A percentile compares a stretch with the other conserved stretches of the same genome.
Conservation (phyloP, 2,113 vertebrate genomes). For the Eublepharis macularius region DNA sequence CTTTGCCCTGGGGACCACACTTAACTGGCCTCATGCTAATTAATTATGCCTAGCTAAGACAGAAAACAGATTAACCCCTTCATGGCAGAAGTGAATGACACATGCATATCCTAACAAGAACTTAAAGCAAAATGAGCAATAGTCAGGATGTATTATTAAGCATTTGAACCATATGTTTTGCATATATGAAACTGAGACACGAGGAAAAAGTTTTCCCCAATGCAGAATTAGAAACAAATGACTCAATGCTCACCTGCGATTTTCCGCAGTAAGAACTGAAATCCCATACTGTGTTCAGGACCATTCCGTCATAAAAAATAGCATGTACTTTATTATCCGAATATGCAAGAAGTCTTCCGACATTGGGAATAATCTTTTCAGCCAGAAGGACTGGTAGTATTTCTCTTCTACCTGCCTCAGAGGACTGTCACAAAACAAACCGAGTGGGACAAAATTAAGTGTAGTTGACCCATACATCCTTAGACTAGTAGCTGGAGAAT, state of each 20-base stretch:
- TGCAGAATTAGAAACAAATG: background rate
- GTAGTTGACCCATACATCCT: background rate
- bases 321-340: conserved; percentile 74
- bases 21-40: too few species aligned
- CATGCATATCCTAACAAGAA: too few species aligned
- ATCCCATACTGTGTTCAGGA: conserved; percentile 75
- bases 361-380: conserved; percentile 59
- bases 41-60: too few species aligned
- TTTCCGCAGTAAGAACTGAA: conserved; percentile 53
- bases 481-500: background rate
- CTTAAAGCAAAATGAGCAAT: background rate
- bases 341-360: conserved; percentile 73
- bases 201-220: background rate
- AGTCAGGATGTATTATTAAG: background rate
- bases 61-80: too few species aligned
- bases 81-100: too few species aligned
- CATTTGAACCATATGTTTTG: background rate
- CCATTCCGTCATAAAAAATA: conserved; percentile 70
- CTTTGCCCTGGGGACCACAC: too few species aligned
- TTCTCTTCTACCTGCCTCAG: conserved; percentile 51
- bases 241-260: conserved; percentile 58
- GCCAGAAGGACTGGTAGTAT: conserved; percentile 64
- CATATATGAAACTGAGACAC: background rate
- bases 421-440: conserved; percentile 59
- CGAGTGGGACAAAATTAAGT: conserved; percentile 8